Percentiles rank a stretch among this genome's conserved stretches.
Evolutionary conservation across 1,140 invertebrate genomes (phyloP).

Genomic region (Eulimnadia texana): DNA sequence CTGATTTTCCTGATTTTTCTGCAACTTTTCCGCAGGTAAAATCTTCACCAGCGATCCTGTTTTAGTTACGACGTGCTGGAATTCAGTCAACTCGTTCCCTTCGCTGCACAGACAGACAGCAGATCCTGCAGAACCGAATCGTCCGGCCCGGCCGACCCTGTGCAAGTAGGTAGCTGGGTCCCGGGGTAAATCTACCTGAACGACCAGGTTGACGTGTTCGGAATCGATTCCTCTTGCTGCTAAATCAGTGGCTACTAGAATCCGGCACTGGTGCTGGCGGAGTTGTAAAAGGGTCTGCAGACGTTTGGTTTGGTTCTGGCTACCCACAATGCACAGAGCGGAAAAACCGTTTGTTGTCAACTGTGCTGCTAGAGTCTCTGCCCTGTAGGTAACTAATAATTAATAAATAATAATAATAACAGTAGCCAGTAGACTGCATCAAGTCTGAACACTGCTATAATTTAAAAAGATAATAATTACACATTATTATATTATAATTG

Average conservation of each 20-base stretch:
- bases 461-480: too few relatives aligned
- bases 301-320: conserved; percentile 60
- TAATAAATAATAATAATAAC: conserved; percentile 1
- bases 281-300: conserved; percentile 57
- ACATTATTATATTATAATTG: too few relatives aligned
- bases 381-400: conserved; percentile 22
- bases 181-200: conserved; percentile 77
- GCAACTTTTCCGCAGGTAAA: not conserved
- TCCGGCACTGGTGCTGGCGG: conserved; percentile 24
- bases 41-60: not conserved
- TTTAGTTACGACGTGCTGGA: conserved; percentile 32
- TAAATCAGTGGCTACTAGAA: conserved; percentile 21
- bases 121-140: conserved; percentile 65
- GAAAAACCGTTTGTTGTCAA: conserved; percentile 52
- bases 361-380: conserved; percentile 51
- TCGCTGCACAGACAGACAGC: conserved; percentile 48
- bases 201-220: conserved; percentile 77
- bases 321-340: conserved; percentile 52
- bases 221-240: conserved; percentile 66
- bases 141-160: conserved; percentile 82
- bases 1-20: not conserved
- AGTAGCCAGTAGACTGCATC: too few relatives aligned
- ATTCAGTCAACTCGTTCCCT: conserved; percentile 39
- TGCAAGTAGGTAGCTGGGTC: conserved; percentile 85
- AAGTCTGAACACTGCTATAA: too few relatives aligned